Base-by-base conservation (phyloP, 1,140 invertebrate species). In the Cherax quadricarinatus region DNA sequence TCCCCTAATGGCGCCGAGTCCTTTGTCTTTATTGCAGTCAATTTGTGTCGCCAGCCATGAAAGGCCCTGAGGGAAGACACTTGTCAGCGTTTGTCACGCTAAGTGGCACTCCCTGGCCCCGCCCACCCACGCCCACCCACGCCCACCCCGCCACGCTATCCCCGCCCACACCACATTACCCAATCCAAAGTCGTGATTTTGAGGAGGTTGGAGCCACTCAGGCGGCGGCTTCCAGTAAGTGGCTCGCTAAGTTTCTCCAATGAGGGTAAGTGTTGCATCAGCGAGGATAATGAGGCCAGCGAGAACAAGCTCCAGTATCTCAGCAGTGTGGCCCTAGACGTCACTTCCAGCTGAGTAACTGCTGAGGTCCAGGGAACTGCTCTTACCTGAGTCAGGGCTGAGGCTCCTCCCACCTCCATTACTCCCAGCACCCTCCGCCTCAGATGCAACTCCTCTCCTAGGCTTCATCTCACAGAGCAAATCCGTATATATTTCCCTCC, bases 21-120 rank as follows among this genome's bases (percentile, higher is more conserved):
- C 91, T 92, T 92, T 92, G 91, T 92, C 91, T 92, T 92, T 92
- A 92, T 92, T 92, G 91, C 91, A 92, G 91, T 92, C 91, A 92
- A 92, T 92, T 92, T 92, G 91, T 92, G 91, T 92, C 91, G 86
- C 91, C 91, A 85, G 91, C 91, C 91, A 88, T 92, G 91, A 92
- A 92, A 92, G 86, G 91, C 91, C 91, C 86, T 88, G 51, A 88
- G 91, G 91, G 91, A 92, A 92, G 88, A 92, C 91, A 92, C 91
- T 92, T 92, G 91, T 92, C 91, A 92, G 86, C 91, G 91, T 92
- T 92, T 92, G 91, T 92, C 91, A 92, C 86, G 83, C 86, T 92
- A 92, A 92, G 86, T 88, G 91, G 86, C 91, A 92, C 91, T 88
- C 86, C 86, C 51, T 21, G 49, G 79, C 91, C 86, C 86, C 91